Evolutionary conservation across 2,888 invertebrate genomes (phyloP).

Genomic region (Diogma glabrata): DNA sequence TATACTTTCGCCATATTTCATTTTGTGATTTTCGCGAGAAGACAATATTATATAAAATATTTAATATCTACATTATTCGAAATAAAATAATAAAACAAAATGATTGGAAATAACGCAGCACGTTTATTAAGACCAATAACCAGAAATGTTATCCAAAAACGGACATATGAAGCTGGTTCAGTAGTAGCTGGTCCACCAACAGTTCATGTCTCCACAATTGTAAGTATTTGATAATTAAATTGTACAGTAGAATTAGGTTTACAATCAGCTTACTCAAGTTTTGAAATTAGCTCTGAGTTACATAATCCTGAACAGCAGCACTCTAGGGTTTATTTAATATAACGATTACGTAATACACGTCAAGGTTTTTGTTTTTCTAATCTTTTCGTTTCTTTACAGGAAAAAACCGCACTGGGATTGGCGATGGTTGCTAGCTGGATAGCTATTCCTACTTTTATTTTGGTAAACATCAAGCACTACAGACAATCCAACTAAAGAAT

Average conservation of each 20-base stretch:
- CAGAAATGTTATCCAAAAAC: constrained; percentile 27
- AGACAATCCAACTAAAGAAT: too few species aligned
- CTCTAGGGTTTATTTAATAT: neutral
- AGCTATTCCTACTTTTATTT: too few species aligned
- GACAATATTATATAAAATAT: too few species aligned
- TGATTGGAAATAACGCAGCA: constrained; percentile 30
- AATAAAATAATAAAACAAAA: constrained; percentile 18
- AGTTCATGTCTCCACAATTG: constrained; percentile 28
- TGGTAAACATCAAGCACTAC: too few species aligned
- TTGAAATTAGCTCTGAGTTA: too few species aligned
- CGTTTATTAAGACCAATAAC: constrained; percentile 30
- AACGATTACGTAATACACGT: neutral
- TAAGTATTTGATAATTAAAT: constrained; percentile 24
- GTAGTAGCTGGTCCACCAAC: constrained; percentile 33
- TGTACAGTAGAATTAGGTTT: neutral
- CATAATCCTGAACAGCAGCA: neutral
- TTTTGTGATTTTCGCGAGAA: too few species aligned
- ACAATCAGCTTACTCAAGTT: too few species aligned
- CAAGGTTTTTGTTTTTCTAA: too few species aligned
- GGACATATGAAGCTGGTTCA: constrained; percentile 25
- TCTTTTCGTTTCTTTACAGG: constrained; percentile 23
- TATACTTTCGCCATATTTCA: too few species aligned
- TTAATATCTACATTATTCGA: neutral
- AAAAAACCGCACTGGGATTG: too few species aligned
- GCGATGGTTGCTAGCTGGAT: too few species aligned